Percentiles rank a stretch among this genome's conserved stretches.
Conservation (phyloP, 2,888 invertebrate genomes). For the Pachydiplax longipennis region DNA sequence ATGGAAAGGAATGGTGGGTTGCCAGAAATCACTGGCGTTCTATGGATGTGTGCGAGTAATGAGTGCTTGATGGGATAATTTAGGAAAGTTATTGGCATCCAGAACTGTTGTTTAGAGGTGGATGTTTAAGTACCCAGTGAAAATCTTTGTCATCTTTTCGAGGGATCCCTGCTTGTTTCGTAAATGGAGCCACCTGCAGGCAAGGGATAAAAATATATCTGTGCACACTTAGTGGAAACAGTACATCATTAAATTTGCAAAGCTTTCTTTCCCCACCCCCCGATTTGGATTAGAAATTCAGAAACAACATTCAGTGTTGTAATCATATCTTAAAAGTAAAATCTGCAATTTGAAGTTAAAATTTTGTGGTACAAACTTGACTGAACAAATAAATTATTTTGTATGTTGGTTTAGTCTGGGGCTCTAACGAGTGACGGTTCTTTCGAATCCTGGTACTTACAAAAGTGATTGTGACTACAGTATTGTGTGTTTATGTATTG, state of each 20-base stretch:
- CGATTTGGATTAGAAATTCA: slow-evolving; percentile 24
- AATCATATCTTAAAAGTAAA: slow-evolving; percentile 23
- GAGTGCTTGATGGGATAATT: slow-evolving; percentile 42
- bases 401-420: slow-evolving; percentile 12
- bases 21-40: slow-evolving; percentile 28
- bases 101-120: slow-evolving; percentile 31
- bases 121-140: slow-evolving; percentile 4
- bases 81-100: slow-evolving; percentile 34
- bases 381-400: not conserved
- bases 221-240: slow-evolving; percentile 23
- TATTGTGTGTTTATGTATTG: slow-evolving; percentile 40
- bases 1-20: slow-evolving; percentile 38
- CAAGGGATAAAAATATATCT: slow-evolving; percentile 17
- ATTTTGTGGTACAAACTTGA: slow-evolving; percentile 30
- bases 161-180: slow-evolving; percentile 30
- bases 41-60: slow-evolving; percentile 39
- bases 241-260: slow-evolving; percentile 16
- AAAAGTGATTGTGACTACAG: slow-evolving; percentile 41
- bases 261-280: slow-evolving; percentile 14
- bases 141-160: not conserved
- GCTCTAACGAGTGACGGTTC: slow-evolving; percentile 7
- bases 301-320: not conserved
- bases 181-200: slow-evolving; percentile 9
- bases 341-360: not conserved
- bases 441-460: slow-evolving; percentile 7